Conservation (phyloP, 2,113 vertebrate genomes). For the Nasalis larvatus region DNA sequence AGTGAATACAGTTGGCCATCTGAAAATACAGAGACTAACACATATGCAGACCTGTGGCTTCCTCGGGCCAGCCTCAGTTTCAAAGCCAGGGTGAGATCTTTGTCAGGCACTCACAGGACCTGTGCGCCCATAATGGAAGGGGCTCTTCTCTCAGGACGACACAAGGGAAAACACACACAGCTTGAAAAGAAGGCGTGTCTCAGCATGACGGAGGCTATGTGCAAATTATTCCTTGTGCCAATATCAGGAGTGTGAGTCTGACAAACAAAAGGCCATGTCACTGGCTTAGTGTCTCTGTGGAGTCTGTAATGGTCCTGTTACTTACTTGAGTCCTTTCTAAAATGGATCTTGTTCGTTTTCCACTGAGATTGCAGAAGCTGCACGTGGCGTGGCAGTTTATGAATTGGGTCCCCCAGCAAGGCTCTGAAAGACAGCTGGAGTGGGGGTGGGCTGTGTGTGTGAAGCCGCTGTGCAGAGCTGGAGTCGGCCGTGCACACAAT, state of each 20-base stretch:
- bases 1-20: not conserved
- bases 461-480: not conserved
- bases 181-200: not conserved
- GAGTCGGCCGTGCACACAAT: constrained; percentile 27
- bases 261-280: constrained; percentile 23
- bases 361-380: not conserved
- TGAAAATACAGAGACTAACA: not conserved
- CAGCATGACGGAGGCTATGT: not conserved
- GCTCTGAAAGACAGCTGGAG: not conserved
- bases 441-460: not conserved
- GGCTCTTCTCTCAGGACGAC: not conserved
- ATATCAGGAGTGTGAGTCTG: not conserved
- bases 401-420: constrained; percentile 40
- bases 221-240: not conserved
- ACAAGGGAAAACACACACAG: not conserved
- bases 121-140: not conserved
- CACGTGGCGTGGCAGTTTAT: constrained; percentile 55
- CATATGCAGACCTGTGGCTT: fast-evolving
- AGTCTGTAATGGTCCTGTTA: not conserved
- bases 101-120: too few species aligned
- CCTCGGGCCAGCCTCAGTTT: too few species aligned
- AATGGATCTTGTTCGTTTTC: constrained; percentile 40
- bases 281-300: not conserved
- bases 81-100: not conserved
- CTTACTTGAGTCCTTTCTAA: not conserved